These are phyloP conservation scores for Aphrophora alni DNA, from an alignment of 2,888 invertebrate genomes.

Conservation along the genomic window DNA sequence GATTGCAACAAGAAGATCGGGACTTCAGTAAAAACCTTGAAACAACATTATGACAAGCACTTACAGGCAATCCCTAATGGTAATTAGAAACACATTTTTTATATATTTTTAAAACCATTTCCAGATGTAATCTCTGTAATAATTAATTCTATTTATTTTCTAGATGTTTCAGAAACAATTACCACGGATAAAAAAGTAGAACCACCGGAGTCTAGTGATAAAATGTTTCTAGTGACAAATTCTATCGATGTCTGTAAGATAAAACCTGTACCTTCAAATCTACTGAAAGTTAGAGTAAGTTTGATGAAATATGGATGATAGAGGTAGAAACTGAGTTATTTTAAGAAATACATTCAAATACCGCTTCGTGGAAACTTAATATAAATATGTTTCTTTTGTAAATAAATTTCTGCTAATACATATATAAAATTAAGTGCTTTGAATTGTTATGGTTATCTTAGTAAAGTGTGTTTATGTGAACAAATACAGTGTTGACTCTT, in stretches of 20 bases:
- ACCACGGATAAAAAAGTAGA: neutral
- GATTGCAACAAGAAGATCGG: conserved; percentile 67
- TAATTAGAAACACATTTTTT: neutral
- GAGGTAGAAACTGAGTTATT: too few relatives aligned
- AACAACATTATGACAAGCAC: conserved; percentile 50
- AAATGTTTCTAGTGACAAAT: neutral
- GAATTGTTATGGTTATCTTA: too few relatives aligned
- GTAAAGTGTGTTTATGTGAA: too few relatives aligned
- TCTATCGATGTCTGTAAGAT: neutral
- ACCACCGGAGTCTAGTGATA: neutral
- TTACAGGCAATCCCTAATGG: conserved; percentile 8
- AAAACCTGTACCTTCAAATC: neutral
- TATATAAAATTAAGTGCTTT: too few relatives aligned
- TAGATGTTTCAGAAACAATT: neutral
- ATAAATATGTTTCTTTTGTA: too few relatives aligned
- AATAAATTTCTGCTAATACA: too few relatives aligned
- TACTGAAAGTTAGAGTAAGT: neutral
- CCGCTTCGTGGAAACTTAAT: too few relatives aligned
- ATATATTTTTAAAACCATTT: too few relatives aligned
- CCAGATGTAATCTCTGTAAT: neutral
- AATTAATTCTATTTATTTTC: neutral
- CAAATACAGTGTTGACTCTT: too few relatives aligned
- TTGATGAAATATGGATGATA: too few relatives aligned
- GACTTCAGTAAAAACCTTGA: conserved; percentile 77
- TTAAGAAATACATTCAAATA: too few relatives aligned